Percentiles rank a stretch among this genome's conserved stretches.
Evolutionary conservation across 30 jellyfish, hydroid and myxozoan species (phyloP).

Genomic region (Aurelia sp.): DNA sequence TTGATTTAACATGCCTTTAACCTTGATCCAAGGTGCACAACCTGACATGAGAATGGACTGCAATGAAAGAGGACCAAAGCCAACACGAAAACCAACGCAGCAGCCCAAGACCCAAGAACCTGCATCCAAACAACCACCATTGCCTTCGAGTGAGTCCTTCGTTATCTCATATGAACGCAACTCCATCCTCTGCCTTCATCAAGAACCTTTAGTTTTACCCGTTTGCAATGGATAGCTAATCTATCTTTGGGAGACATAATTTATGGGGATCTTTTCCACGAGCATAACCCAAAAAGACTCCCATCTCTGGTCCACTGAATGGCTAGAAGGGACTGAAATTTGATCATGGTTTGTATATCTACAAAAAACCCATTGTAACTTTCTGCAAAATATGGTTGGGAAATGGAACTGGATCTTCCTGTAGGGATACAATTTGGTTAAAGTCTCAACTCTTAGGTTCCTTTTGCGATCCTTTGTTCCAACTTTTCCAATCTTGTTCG

Average conservation of each 20-base stretch:
- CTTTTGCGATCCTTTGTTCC: too few species aligned
- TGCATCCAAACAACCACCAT: conserved; percentile 4
- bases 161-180: background rate
- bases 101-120: background rate
- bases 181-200: too few species aligned
- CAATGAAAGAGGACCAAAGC: conserved; percentile 4
- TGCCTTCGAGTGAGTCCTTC: background rate
- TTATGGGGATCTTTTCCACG: too few species aligned
- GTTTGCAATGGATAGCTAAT: too few species aligned
- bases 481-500: background rate
- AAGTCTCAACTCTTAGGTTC: too few species aligned
- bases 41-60: conserved; percentile 43
- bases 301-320: too few species aligned
- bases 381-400: background rate
- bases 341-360: background rate
- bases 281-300: too few species aligned
- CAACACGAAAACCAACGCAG: background rate
- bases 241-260: too few species aligned
- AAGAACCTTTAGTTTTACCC: too few species aligned
- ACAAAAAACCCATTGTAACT: background rate
- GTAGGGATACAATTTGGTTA: too few species aligned
- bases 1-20: background rate
- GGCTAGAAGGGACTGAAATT: background rate
- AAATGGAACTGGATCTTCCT: background rate
- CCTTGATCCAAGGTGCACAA: conserved; percentile 8